These are phyloP conservation scores for Ophion ellenae DNA, from an alignment of 2,888 invertebrate species.

Conservation along the genomic window DNA sequence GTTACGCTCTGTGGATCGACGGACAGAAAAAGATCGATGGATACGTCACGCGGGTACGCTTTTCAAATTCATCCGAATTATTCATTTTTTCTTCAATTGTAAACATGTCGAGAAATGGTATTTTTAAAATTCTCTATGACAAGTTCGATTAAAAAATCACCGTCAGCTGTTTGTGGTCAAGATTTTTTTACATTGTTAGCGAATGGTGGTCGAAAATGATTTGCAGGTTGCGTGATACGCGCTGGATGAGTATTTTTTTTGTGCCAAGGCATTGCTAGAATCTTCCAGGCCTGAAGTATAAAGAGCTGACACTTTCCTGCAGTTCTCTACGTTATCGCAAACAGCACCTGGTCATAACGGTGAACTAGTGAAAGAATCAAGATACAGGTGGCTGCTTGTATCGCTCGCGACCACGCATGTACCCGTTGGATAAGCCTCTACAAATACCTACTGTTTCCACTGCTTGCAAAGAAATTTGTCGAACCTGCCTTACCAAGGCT, in stretches of 20 bases:
- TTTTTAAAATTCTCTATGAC: background rate
- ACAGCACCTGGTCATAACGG: slow-evolving; percentile 17
- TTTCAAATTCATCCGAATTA: background rate
- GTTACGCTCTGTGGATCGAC: slow-evolving; percentile 87
- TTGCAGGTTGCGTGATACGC: background rate
- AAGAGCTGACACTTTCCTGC: background rate
- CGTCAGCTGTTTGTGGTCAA: background rate
- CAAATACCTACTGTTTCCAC: slow-evolving; percentile 32
- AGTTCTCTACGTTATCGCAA: slow-evolving; percentile 61
- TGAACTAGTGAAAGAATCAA: slow-evolving; percentile 47
- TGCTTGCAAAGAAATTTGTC: slow-evolving; percentile 35
- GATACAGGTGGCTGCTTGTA: slow-evolving; percentile 55
- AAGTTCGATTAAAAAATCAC: background rate
- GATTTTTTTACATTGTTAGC: background rate
- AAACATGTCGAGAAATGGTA: background rate
- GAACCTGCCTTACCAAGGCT: slow-evolving; percentile 10
- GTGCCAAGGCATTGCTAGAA: background rate
- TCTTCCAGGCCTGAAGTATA: background rate
- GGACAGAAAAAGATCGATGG: slow-evolving; percentile 85
- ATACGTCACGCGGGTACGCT: slow-evolving; percentile 78
- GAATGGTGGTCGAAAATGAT: background rate
- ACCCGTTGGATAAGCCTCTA: slow-evolving; percentile 27
- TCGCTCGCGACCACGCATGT: background rate
- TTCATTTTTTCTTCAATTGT: background rate
- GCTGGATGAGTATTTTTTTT: background rate